phyloP scores from a whole-genome alignment of 2,113 vertebrate species.

The Corvus moneduloides region DNA sequence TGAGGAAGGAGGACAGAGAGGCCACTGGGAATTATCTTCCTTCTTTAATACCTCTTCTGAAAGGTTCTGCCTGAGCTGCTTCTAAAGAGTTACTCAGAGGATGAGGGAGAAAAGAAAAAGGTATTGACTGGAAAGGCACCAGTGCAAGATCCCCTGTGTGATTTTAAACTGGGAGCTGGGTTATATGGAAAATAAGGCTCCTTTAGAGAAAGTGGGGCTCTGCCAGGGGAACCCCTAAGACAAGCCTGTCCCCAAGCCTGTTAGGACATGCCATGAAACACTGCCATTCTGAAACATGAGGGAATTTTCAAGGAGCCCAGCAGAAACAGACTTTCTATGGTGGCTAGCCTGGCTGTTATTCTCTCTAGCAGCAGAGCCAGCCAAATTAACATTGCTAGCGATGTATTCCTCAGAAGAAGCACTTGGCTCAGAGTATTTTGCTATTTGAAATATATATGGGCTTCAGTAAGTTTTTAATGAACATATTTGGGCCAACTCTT shows the following conservation, averaged over 20 bases:
- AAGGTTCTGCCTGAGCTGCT: neutral
- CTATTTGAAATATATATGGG: neutral
- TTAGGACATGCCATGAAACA: neutral
- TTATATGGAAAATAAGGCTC: neutral
- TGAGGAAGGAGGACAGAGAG: neutral
- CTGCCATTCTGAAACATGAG: neutral
- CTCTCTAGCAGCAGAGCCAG: neutral
- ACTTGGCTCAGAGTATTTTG: neutral
- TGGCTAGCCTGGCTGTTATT: neutral
- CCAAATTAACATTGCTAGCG: neutral
- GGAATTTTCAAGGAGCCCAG: neutral
- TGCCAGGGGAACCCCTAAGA: neutral
- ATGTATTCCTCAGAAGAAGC: neutral
- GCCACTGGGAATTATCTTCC: neutral
- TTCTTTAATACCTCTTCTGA: neutral
- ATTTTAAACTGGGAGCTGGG: neutral
- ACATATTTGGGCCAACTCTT: neutral
- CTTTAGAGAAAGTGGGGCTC: neutral
- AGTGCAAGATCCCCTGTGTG: accelerated
- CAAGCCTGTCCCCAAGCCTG: neutral
- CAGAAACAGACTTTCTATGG: neutral
- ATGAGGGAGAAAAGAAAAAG: neutral
- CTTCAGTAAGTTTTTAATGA: neutral
- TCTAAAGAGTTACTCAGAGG: neutral
- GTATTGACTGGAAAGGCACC: neutral